Percentiles rank a stretch among this genome's conserved stretches.
Conservation (phyloP, 2,797 vertebrate genomes). For the Scleropages formosus region DNA sequence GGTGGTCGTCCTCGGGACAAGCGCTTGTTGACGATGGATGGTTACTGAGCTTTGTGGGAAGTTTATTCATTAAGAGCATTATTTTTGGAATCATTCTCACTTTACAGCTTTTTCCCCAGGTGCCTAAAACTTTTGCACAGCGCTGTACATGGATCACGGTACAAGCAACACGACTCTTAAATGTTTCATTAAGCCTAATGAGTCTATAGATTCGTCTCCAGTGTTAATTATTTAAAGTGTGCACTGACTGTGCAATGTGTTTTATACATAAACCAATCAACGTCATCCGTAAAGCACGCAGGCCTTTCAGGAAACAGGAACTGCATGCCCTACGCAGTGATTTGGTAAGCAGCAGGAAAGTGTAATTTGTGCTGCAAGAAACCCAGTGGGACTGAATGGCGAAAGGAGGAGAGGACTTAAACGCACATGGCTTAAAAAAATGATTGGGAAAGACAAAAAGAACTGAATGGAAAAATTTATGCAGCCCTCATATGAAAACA, state of each 20-base stretch:
- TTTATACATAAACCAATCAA: background rate
- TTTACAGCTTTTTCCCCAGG: no score
- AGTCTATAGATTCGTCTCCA: background rate
- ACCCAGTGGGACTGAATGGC: background rate
- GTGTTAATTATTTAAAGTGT: slow-evolving; percentile 1
- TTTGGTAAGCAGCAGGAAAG: slow-evolving; percentile 8
- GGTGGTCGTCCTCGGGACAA: no score
- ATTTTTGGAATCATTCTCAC: no score
- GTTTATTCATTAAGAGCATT: no score
- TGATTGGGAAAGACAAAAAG: background rate
- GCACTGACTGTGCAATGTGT: slow-evolving; percentile 5
- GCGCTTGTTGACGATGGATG: no score
- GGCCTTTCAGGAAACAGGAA: slow-evolving; percentile 6
- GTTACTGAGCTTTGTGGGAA: no score
- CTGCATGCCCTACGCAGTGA: background rate
- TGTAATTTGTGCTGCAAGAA: background rate
- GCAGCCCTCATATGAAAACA: background rate
- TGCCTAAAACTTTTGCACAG: no score
- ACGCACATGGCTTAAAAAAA: background rate
- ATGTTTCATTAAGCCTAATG: slow-evolving; percentile 10
- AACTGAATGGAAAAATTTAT: background rate
- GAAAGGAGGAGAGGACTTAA: slow-evolving; percentile 9
- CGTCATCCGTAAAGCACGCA: background rate
- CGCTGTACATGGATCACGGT: background rate
- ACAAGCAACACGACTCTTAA: background rate